Evolutionary conservation across 2,797 vertebrate species (phyloP).

Genomic region (Varecia variegata): DNA sequence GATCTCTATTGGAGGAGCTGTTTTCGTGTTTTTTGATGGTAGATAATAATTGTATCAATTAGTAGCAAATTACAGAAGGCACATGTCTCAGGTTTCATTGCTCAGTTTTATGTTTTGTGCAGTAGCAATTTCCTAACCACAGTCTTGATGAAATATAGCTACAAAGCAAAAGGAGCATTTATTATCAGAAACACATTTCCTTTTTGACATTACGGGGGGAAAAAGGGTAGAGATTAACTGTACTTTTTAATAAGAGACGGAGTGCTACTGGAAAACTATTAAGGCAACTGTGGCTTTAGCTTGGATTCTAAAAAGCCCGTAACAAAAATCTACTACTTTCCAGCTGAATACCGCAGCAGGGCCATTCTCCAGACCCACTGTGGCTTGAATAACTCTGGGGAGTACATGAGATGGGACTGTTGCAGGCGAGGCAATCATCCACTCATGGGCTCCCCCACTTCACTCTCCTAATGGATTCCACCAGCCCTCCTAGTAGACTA

Average conservation of each 20-base stretch:
- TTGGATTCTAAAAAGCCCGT: not conserved
- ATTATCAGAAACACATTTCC: slow-evolving; percentile 53
- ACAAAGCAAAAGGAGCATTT: not conserved
- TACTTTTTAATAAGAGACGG: slow-evolving; percentile 7
- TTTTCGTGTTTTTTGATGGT: not conserved
- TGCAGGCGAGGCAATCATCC: not conserved
- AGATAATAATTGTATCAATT: not conserved
- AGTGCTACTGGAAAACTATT: not conserved
- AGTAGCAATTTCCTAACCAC: slow-evolving; percentile 19
- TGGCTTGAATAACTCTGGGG: not conserved
- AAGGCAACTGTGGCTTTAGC: slow-evolving; percentile 11
- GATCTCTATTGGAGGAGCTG: not conserved
- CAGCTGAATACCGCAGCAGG: not conserved
- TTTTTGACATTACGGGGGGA: not conserved
- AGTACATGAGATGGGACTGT: not conserved
- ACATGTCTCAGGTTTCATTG: not conserved
- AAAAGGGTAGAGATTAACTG: not conserved
- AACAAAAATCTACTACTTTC: not conserved
- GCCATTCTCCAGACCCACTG: not conserved
- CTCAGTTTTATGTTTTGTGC: not conserved
- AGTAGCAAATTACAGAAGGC: not conserved
- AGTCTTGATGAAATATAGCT: slow-evolving; percentile 10
- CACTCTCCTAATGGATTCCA: not conserved
- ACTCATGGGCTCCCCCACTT: not conserved
- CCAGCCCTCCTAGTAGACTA: not conserved